Evolutionary conservation across 2,797 vertebrate species (phyloP), one percentile per base, ranked within the genome.

Genomic region (Macropodus opercularis): DNA sequence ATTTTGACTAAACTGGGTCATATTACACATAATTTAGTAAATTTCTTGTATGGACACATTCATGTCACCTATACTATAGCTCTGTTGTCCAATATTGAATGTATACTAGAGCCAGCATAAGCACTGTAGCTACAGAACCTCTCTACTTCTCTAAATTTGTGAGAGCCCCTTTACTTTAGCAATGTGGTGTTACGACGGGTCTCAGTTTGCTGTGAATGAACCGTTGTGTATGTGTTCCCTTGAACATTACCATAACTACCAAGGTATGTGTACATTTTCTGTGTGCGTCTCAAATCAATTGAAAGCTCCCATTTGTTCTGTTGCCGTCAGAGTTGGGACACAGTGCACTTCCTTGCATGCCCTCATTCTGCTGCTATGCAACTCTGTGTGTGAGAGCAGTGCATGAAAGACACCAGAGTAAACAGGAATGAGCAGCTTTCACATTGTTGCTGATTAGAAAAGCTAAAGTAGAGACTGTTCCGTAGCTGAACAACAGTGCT

Each of bases 201-300:
- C 72, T 69, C 81, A 71, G 80, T 86, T 85, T 81, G 80, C 79
- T 84, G 85, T 61, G 64, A 87, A 78, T 71, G 43, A 17, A 31
- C 35, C 10, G 50, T 59, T 15, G 39, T 50, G 46, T 48, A 65
- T 62, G 63, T 68, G 60, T 54, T 54, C 64, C 51, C 54, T 65
- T 72, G 55, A 73, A 70, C 54, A 76, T 66, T 71, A 71, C 64
- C 75, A 59, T n/a, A 65, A 69, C 49, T 62, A 12, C 19, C 21
- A 29, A 29, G 11, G 19, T 27, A 39, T 19, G 43, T 63, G 23
- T 43, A 24, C 24, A 24, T 31, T 38, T 19, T 19, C 24, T 39
- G 27, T 44, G 18, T 26, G 46, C n/a, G 34, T 58, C 36, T 61
- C 34, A 68, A 81, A 82, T 76, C 73, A 85, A 79, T 77, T 67